Conservation (phyloP, 2,888 invertebrate species). For the Hydrotaea diabolus region DNA sequence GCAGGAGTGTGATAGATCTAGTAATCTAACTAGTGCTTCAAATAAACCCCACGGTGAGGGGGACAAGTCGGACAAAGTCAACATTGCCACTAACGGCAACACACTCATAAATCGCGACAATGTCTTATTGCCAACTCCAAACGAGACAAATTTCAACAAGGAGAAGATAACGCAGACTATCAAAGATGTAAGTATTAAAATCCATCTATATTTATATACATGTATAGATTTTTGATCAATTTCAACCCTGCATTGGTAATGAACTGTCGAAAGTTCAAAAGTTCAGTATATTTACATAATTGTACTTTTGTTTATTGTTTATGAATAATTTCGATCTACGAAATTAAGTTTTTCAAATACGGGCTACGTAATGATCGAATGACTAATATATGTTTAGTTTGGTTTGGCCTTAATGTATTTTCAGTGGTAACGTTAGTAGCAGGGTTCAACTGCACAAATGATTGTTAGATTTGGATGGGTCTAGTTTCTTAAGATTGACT, state of each 20-base stretch:
- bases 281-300: slow-evolving; percentile 6
- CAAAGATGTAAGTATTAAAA: slow-evolving; percentile 59
- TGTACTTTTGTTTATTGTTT: neutral
- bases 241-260: neutral
- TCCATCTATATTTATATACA: too few relatives aligned
- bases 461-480: neutral
- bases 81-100: slow-evolving; percentile 80
- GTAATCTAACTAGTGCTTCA: slow-evolving; percentile 69
- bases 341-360: neutral
- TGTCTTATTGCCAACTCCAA: slow-evolving; percentile 85
- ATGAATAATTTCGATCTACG: neutral
- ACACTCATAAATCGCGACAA: slow-evolving; percentile 88
- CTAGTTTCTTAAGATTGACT: neutral
- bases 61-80: slow-evolving; percentile 53
- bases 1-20: slow-evolving; percentile 79
- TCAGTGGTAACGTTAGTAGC: neutral
- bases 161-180: slow-evolving; percentile 61
- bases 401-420: neutral
- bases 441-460: neutral
- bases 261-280: neutral
- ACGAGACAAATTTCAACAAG: slow-evolving; percentile 58
- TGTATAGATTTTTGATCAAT: neutral
- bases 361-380: neutral
- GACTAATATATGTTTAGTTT: neutral
- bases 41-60: slow-evolving; percentile 27